phyloP scores from a whole-genome alignment of 2,797 vertebrate genomes.

The Betta splendens region DNA sequence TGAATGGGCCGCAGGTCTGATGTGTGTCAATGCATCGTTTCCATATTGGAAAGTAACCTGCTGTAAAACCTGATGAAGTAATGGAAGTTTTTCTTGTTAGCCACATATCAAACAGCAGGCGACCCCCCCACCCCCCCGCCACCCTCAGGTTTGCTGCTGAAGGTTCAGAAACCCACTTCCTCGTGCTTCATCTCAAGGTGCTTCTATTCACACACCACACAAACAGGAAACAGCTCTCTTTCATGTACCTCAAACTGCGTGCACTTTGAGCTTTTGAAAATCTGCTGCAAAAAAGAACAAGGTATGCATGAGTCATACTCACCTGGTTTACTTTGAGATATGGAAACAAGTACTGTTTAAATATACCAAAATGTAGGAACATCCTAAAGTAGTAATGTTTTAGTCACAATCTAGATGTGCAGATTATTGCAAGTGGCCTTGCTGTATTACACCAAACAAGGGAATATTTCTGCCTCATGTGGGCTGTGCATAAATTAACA shows the following conservation, averaged over 20 bases:
- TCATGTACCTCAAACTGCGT: conserved; percentile 63
- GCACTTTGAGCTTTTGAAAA: conserved; percentile 41
- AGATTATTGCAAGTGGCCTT: not conserved
- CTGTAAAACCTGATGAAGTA: conserved; percentile 43
- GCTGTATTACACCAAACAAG: conserved; percentile 5
- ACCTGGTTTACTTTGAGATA: conserved; percentile 45
- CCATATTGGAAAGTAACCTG: conserved; percentile 57
- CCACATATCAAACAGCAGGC: conserved; percentile 49
- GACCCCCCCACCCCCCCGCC: conserved; percentile 36
- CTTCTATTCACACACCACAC: conserved; percentile 57
- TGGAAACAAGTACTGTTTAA: not conserved
- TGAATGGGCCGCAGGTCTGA: conserved; percentile 24
- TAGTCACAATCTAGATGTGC: not conserved
- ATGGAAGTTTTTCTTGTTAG: conserved; percentile 49
- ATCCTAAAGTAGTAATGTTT: conserved; percentile 7
- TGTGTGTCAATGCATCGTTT: conserved; percentile 27
- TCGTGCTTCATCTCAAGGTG: conserved; percentile 63
- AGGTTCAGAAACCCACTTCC: conserved; percentile 76
- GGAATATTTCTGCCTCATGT: not conserved
- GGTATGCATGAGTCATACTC: conserved; percentile 27
- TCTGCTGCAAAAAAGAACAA: conserved; percentile 47
- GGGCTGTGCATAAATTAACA: not conserved
- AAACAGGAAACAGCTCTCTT: conserved; percentile 83
- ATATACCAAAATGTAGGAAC: not conserved
- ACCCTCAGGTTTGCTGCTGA: conserved; percentile 39